phyloP scores from a whole-genome alignment of 2,797 vertebrate genomes.

The Delichon dasypus region DNA sequence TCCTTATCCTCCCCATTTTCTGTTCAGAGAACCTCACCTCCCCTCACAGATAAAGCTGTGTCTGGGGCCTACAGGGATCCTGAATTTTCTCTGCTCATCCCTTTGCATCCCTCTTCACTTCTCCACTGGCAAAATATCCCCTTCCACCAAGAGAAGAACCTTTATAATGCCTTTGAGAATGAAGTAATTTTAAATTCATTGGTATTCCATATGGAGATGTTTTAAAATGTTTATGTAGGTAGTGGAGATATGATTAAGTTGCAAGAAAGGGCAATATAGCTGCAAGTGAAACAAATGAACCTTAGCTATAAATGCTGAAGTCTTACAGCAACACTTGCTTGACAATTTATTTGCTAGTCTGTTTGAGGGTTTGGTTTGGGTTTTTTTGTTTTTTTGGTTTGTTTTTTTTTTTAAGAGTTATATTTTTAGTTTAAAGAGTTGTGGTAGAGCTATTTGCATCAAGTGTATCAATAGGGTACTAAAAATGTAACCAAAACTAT shows the following conservation, averaged over 20 bases:
- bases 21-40: neutral
- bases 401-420: neutral
- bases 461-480: neutral
- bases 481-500: neutral
- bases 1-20: neutral
- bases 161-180: neutral
- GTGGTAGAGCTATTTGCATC: constrained; percentile 11
- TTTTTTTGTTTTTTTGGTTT: no score
- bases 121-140: neutral
- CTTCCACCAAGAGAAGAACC: neutral
- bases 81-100: neutral
- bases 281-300: neutral
- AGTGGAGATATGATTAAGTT: neutral
- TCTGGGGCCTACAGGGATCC: neutral
- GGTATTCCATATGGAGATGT: neutral
- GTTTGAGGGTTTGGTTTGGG: neutral
- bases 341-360: neutral
- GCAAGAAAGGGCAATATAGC: neutral
- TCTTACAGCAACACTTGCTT: neutral
- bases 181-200: neutral
- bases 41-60: neutral
- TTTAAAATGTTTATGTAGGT: neutral
- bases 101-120: neutral
- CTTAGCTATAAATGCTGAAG: neutral
- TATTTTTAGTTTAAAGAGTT: neutral